A percentile compares a stretch with the other conserved stretches of the same genome.
Evolutionary conservation across 2,797 vertebrate species (phyloP).

Genomic region (Choloepus didactylus): DNA sequence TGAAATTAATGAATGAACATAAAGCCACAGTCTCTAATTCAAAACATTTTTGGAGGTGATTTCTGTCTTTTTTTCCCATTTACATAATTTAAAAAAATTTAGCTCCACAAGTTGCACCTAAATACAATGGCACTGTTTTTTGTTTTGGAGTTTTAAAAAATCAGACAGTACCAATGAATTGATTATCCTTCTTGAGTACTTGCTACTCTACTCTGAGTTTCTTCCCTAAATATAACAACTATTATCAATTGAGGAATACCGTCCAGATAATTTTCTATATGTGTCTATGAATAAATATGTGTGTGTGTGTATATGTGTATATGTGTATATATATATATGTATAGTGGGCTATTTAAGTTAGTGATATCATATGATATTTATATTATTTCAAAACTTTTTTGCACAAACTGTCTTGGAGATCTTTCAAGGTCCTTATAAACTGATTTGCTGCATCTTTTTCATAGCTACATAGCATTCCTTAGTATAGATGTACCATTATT

Average conservation of each 20-base stretch:
- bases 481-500: background rate
- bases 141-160: background rate
- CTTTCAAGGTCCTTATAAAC: background rate
- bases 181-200: background rate
- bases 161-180: background rate
- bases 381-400: background rate
- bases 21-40: background rate
- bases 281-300: background rate
- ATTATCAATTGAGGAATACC: background rate
- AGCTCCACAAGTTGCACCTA: background rate
- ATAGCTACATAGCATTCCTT: background rate
- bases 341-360: constrained; percentile 7
- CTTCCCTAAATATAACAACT: background rate
- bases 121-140: background rate
- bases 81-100: too few relatives aligned
- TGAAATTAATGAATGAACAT: background rate
- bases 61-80: too few relatives aligned
- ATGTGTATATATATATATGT: background rate
- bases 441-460: background rate
- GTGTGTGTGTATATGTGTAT: background rate
- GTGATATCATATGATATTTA: background rate
- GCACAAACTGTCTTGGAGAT: background rate
- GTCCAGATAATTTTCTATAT: constrained; percentile 2
- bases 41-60: background rate
- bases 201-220: background rate